Percentiles rank a stretch among this genome's conserved stretches.
phyloP scores from a whole-genome alignment of 37 sponge, comb jelly and placozoan species.

The Tethya wilhelma region DNA sequence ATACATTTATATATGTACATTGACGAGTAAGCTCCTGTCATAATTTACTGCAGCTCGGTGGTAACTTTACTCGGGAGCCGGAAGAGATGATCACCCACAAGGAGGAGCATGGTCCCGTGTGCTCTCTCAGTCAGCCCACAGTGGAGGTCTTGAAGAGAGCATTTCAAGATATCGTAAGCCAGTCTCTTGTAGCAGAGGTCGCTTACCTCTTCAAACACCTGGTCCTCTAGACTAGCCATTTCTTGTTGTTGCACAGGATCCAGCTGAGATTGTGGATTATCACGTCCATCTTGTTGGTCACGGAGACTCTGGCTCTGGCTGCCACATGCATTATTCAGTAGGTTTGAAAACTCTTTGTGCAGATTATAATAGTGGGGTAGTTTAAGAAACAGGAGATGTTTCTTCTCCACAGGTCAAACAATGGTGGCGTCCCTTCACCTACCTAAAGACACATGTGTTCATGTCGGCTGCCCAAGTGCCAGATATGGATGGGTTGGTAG shows the following conservation, averaged over 20 bases:
- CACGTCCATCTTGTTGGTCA: slow-evolving; percentile 90
- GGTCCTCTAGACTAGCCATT: background rate
- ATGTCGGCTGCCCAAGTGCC: slow-evolving; percentile 76
- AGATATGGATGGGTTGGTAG: slow-evolving; percentile 38
- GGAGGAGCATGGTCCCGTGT: slow-evolving; percentile 10
- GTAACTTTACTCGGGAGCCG: slow-evolving; percentile 69
- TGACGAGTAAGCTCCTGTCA: no score
- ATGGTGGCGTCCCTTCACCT: slow-evolving; percentile 63
- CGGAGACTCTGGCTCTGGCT: slow-evolving; percentile 71
- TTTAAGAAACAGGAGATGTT: background rate
- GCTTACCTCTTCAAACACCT: background rate
- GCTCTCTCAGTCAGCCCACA: slow-evolving; percentile 31
- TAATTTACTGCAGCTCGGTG: slow-evolving; percentile 56
- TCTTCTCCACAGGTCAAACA: slow-evolving; percentile 35
- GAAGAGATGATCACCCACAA: slow-evolving; percentile 65
- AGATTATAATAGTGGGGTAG: background rate
- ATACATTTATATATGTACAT: no score
- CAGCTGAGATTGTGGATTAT: slow-evolving; percentile 81
- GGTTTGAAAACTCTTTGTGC: background rate
- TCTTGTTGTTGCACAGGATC: slow-evolving; percentile 33
- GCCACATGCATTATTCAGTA: slow-evolving; percentile 65
- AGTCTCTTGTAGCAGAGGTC: background rate
- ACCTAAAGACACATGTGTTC: slow-evolving; percentile 67
- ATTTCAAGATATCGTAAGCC: slow-evolving; percentile 64
- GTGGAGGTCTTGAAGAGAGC: slow-evolving; percentile 36